phyloP scores from a whole-genome alignment of 2,113 vertebrate genomes.

The Puffinus mauretanicus region DNA sequence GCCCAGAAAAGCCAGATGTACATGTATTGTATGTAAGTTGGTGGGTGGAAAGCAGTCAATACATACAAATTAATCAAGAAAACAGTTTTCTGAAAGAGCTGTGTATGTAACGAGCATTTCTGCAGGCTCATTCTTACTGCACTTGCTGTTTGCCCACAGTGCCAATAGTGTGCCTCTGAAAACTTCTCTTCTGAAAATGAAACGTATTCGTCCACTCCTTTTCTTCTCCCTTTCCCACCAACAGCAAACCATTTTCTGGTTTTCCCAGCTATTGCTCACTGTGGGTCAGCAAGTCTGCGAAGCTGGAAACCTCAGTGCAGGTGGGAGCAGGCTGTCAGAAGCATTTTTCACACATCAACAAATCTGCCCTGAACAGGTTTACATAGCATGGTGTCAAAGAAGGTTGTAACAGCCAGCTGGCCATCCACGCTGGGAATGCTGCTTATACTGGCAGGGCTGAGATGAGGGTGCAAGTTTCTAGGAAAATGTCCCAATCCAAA shows the following conservation, averaged over 20 bases:
- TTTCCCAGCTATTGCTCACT: not conserved
- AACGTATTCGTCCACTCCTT: not conserved
- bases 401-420: slow-evolving; percentile 27
- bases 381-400: slow-evolving; percentile 9
- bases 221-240: not conserved
- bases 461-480: not conserved
- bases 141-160: not conserved
- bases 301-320: not conserved
- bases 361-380: slow-evolving; percentile 46
- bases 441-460: slow-evolving; percentile 8
- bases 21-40: not conserved
- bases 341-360: slow-evolving; percentile 50
- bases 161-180: not conserved
- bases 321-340: slow-evolving; percentile 9
- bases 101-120: not conserved
- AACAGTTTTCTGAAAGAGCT: not conserved
- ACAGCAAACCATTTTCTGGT: not conserved
- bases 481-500: not conserved
- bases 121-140: not conserved
- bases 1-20: not conserved
- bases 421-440: not conserved
- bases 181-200: not conserved
- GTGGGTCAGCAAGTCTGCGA: not conserved
- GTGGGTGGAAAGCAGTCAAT: not conserved
- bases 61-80: not conserved